Evolutionary conservation across 1,140 invertebrate species (phyloP), one percentile per base, ranked within the genome.

Genomic region (Pissodes strobi): DNA sequence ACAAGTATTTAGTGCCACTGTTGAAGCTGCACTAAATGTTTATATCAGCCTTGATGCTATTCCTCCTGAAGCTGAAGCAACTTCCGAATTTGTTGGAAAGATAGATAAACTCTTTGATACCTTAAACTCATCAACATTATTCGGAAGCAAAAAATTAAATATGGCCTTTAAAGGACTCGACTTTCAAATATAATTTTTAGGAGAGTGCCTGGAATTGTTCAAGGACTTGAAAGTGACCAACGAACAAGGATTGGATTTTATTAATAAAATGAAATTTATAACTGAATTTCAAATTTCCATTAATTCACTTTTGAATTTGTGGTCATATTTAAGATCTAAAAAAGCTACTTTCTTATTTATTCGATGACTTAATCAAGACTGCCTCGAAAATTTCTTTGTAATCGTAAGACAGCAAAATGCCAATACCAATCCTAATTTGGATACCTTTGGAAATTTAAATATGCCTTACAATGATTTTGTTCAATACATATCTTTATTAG

Each of bases 1-100:
- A n/a, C 65, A 62, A 27, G 25, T 67, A n/a, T 62, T 67, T 39
- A 67, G 66, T 67, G 22, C 10, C 5, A 56, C 66, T 23, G 61
- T 64, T 6, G 37, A 22, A 3, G 48, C 21, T 15, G 46, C 27
- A 13, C 3, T 66, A 17, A 48, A 21, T 21, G 2, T 57, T 17
- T 66, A 66, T 45, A 55, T 66, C 12, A 13, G 21, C 4, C 22
- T 55, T 27, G 19, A 18, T 2, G 10, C 10, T 1, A 23, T 53
- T 9, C 39, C 9, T 15, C 8, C 25, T 10, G 39, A 19, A 23
- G 56, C 56, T 15, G 15, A 17, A 25, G 21, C 18, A 8, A 63
- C 60, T 41, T 3, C 15, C 25, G 30, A 60, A 30, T 65, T 49
- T 60, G 5, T 65, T 23, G 15, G 17, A 10, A 15, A 19, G 23